These are phyloP conservation scores for Conomelus anceps DNA, from an alignment of 2,888 invertebrate genomes.

Conservation along the genomic window DNA sequence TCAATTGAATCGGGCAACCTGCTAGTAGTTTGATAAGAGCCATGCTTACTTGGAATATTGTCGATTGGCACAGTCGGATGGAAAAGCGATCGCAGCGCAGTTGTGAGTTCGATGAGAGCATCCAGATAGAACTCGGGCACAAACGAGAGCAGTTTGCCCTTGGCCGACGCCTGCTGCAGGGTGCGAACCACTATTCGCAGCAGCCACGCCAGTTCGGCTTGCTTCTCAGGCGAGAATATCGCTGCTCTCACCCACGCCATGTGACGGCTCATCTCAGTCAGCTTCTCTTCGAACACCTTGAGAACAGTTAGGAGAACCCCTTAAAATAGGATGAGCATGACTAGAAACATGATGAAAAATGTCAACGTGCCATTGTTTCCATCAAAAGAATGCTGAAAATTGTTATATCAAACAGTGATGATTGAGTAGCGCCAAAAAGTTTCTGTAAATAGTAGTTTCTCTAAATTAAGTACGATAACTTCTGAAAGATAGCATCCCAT, in stretches of 20 bases:
- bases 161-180: slow-evolving; percentile 51
- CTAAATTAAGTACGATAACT: too few species aligned
- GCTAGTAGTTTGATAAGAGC: neutral
- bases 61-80: slow-evolving; percentile 56
- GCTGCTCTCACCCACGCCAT: slow-evolving; percentile 65
- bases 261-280: slow-evolving; percentile 54
- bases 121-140: slow-evolving; percentile 69
- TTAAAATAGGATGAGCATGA: too few species aligned
- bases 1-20: too few species aligned
- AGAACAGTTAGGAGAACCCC: too few species aligned
- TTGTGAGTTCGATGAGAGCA: slow-evolving; percentile 56
- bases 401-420: too few species aligned
- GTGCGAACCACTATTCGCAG: slow-evolving; percentile 54
- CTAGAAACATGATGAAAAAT: too few species aligned
- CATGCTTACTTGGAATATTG: slow-evolving; percentile 46
- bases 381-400: too few species aligned
- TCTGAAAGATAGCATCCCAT: too few species aligned
- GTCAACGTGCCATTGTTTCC: too few species aligned
- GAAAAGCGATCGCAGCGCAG: slow-evolving; percentile 56
- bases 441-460: too few species aligned
- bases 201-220: slow-evolving; percentile 54
- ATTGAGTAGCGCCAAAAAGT: too few species aligned
- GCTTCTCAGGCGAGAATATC: slow-evolving; percentile 57
- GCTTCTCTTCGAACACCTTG: slow-evolving; percentile 54
- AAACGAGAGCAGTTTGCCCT: slow-evolving; percentile 57